A percentile compares a stretch with the other conserved stretches of the same genome.
These are phyloP conservation scores for Papilio protenor DNA, from an alignment of 2,888 invertebrate genomes.

Conservation along the genomic window DNA sequence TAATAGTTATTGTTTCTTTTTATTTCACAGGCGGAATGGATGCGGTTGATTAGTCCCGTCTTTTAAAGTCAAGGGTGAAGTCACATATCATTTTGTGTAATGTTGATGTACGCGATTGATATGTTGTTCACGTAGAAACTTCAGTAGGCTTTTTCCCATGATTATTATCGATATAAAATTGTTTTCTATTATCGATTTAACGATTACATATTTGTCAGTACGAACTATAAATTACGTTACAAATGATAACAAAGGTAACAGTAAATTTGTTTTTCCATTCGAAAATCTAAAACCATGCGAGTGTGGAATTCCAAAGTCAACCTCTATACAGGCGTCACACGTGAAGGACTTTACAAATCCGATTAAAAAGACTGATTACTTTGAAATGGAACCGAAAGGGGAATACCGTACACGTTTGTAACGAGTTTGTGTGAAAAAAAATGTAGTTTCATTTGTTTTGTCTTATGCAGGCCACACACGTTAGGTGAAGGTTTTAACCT, in stretches of 20 bases:
- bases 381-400: slow-evolving; percentile 16
- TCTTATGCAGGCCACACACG: neutral
- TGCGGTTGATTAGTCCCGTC: no score
- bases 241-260: neutral
- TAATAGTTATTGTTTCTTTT: no score
- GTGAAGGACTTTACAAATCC: slow-evolving; percentile 26
- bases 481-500: neutral
- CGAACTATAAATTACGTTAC: neutral
- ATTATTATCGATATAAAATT: neutral
- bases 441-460: neutral
- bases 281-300: neutral
- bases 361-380: slow-evolving; percentile 35
- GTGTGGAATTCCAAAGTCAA: slow-evolving; percentile 17
- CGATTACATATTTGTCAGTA: neutral
- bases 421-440: slow-evolving; percentile 15
- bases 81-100: neutral
- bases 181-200: neutral
- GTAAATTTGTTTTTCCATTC: neutral
- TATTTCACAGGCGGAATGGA: no score
- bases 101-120: slow-evolving; percentile 31
- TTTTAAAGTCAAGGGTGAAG: no score
- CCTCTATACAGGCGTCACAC: slow-evolving; percentile 12
- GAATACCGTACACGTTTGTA: neutral
- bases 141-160: neutral
- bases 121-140: neutral